Percentiles rank a stretch among this genome's conserved stretches.
These are phyloP conservation scores for Hemibagrus wyckioides DNA, from an alignment of 2,113 vertebrate genomes.

Conservation along the genomic window DNA sequence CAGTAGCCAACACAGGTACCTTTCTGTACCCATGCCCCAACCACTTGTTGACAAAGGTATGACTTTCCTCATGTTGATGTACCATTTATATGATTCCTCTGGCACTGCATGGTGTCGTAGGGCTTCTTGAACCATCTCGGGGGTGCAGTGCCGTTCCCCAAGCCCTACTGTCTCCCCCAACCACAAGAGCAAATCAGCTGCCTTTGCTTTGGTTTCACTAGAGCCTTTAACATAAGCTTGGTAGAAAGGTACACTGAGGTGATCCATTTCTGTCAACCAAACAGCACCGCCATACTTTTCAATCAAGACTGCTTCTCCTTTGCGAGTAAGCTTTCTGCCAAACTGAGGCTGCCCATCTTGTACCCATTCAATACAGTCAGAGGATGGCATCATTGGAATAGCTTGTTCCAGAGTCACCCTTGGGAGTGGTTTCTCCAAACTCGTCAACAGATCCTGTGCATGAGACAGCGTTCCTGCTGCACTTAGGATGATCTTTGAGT, in stretches of 20 bases:
- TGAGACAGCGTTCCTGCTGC: constrained; percentile 70
- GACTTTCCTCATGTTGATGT: constrained; percentile 71
- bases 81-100: constrained; percentile 76
- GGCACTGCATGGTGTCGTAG: constrained; percentile 72
- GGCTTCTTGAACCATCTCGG: constrained; percentile 71
- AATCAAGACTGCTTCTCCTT: constrained; percentile 73
- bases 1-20: constrained; percentile 78
- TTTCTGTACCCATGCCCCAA: constrained; percentile 81
- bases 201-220: constrained; percentile 71
- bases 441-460: constrained; percentile 62
- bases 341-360: constrained; percentile 72
- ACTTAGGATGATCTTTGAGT: constrained; percentile 68
- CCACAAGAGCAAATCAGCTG: constrained; percentile 75
- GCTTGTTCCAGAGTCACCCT: constrained; percentile 72
- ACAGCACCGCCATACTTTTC: constrained; percentile 72
- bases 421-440: constrained; percentile 66
- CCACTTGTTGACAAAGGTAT: constrained; percentile 73
- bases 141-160: constrained; percentile 74
- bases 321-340: constrained; percentile 76
- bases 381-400: constrained; percentile 72
- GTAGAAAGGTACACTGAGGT: constrained; percentile 77
- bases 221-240: constrained; percentile 74
- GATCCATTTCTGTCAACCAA: constrained; percentile 80
- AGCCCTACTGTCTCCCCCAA: constrained; percentile 78
- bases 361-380: constrained; percentile 76